phyloP scores from a whole-genome alignment of 1,140 invertebrate genomes.

The Cotesia chilonis region DNA sequence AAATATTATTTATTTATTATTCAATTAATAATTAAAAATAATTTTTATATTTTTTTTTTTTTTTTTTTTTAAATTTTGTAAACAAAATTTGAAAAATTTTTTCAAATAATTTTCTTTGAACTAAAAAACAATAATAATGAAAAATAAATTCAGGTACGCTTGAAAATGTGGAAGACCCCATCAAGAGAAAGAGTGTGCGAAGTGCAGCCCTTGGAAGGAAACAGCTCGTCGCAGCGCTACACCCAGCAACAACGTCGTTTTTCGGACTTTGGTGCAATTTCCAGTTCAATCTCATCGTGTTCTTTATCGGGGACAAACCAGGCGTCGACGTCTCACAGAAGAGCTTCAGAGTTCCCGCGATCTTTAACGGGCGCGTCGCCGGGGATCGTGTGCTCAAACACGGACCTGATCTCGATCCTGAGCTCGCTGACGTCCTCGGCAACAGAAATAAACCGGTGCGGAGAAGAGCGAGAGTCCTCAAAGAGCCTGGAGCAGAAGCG shows the following conservation, averaged over 20 bases:
- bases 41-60: too few species aligned
- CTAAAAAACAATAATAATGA: too few species aligned
- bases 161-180: slow-evolving; percentile 82
- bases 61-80: too few species aligned
- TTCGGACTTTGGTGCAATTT: slow-evolving; percentile 75
- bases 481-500: slow-evolving; percentile 63
- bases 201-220: slow-evolving; percentile 76
- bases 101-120: too few species aligned
- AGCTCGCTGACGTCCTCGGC: slow-evolving; percentile 81
- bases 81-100: too few species aligned
- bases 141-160: slow-evolving; percentile 63
- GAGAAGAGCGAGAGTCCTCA: slow-evolving; percentile 49
- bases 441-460: slow-evolving; percentile 75
- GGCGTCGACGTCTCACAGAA: slow-evolving; percentile 48
- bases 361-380: slow-evolving; percentile 47
- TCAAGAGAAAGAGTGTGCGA: slow-evolving; percentile 82
- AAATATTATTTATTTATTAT: neutral
- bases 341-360: slow-evolving; percentile 74
- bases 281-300: slow-evolving; percentile 64
- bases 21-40: slow-evolving; percentile 11
- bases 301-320: slow-evolving; percentile 18
- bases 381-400: slow-evolving; percentile 81
- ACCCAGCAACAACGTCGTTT: slow-evolving; percentile 72
- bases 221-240: slow-evolving; percentile 69
- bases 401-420: slow-evolving; percentile 80